Evolutionary conservation across 2,888 invertebrate genomes (phyloP), one percentile per base, ranked within the genome.

Genomic region (Ectemnius cavifrons): DNA sequence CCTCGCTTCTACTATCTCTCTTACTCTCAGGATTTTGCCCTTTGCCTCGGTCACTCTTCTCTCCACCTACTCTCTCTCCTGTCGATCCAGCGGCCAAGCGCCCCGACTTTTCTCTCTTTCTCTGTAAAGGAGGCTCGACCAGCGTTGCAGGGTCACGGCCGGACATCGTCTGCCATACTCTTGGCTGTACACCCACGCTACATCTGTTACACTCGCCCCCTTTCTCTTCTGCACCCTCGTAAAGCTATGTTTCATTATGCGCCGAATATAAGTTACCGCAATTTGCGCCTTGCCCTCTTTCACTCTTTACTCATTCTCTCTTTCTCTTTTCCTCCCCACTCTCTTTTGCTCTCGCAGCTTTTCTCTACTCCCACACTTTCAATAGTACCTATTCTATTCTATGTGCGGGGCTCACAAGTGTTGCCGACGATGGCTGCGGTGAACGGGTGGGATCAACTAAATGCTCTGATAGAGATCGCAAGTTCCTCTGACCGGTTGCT

Each of bases 161-260:
- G 90, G 89, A 89, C 90, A 90, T 88, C 89, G 90, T 90, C 90
- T 89, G 88, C 86, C 84, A 82, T 85, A 84, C 83, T 85, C 85
- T 81, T 76, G 82, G 74, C 81, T 79, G 67, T 84, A 85, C 86
- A 86, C 88, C 86, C 87, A 86, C 87, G 82, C 86, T 85, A 82
- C 82, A 83, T 84, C 79, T 83, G 85, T 85, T 85, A 82, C 79
- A 78, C 79, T 77, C 76, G 76, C 82, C 70, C 77, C 75, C 67
- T 80, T 69, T 73, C 69, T 72, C 60, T 67, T 75, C 78, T 78
- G 67, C 73, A 83, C 81, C 82, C 84, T 85, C 88, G 82, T 85
- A 85, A 86, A 86, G 69, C 75, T 80, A 73, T 81, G 78, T 81
- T 85, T 86, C 84, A 86, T 81, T 80, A 77, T 79, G 78, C 78